Evolutionary conservation across 2,113 vertebrate genomes (phyloP).

Genomic region (Myocastor coypus): DNA sequence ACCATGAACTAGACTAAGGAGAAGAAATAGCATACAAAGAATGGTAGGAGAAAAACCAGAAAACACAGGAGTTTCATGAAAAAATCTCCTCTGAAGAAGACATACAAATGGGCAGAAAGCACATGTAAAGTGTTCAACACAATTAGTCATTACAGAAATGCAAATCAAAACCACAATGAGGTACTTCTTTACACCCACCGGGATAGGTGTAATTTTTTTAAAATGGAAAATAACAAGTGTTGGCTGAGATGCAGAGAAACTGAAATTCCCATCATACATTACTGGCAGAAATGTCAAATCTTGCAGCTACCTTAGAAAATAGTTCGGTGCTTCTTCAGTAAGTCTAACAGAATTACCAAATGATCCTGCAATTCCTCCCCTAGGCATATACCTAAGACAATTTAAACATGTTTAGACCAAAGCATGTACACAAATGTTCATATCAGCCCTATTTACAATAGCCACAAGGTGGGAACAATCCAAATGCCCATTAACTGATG

Average conservation of each 20-base stretch:
- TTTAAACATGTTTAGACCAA: conserved; percentile 41
- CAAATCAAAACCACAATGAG: conserved; percentile 60
- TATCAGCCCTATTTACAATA: conserved; percentile 3
- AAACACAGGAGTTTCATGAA: background rate
- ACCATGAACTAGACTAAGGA: background rate
- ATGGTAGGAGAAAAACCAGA: background rate
- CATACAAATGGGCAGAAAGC: background rate
- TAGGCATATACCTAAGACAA: background rate
- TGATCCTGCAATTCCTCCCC: background rate
- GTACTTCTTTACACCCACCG: background rate
- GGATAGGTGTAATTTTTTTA: conserved; percentile 14
- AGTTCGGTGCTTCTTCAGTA: conserved; percentile 3
- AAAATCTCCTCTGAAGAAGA: conserved; percentile 1
- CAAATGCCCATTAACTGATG: conserved; percentile 28
- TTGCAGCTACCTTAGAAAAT: background rate
- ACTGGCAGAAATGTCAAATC: background rate
- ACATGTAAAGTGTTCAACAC: background rate
- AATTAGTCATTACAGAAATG: conserved; percentile 59
- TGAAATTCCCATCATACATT: background rate
- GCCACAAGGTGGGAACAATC: background rate
- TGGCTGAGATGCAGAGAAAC: conserved; percentile 21
- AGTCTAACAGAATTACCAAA: conserved; percentile 31
- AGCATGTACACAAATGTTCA: background rate
- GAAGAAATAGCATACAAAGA: background rate
- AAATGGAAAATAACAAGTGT: conserved; percentile 43